A percentile compares a stretch with the other conserved stretches of the same genome.
phyloP scores from a whole-genome alignment of 2,888 invertebrate genomes.

The Iphiclides podalirius region DNA sequence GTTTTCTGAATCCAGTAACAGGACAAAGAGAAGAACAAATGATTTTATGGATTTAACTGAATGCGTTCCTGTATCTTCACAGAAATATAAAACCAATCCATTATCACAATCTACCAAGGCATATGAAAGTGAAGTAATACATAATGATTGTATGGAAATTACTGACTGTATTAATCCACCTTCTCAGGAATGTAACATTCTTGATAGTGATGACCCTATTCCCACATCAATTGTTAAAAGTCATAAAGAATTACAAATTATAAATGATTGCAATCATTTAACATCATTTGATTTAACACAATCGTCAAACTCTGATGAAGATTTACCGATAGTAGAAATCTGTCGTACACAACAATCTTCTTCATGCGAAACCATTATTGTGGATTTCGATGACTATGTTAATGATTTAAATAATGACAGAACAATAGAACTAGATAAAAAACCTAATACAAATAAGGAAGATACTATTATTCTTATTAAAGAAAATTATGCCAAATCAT shows the following conservation, averaged over 20 bases:
- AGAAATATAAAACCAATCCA: slow-evolving; percentile 22
- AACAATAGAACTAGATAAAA: background rate
- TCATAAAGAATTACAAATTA: slow-evolving; percentile 4
- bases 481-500: too few species aligned
- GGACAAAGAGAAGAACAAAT: slow-evolving; percentile 29
- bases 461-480: too few species aligned
- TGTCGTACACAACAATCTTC: slow-evolving; percentile 31
- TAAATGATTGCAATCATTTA: slow-evolving; percentile 12
- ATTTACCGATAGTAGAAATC: slow-evolving; percentile 48
- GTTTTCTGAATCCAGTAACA: background rate
- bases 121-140: slow-evolving; percentile 43
- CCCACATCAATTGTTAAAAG: slow-evolving; percentile 26
- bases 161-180: slow-evolving; percentile 50
- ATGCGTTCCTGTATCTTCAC: slow-evolving; percentile 36
- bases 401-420: slow-evolving; percentile 31
- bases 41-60: slow-evolving; percentile 51
- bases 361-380: slow-evolving; percentile 44
- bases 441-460: slow-evolving; percentile 22
- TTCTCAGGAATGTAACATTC: slow-evolving; percentile 31
- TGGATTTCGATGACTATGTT: slow-evolving; percentile 29
- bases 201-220: slow-evolving; percentile 32
- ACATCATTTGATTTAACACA: slow-evolving; percentile 51
- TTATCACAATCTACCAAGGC: slow-evolving; percentile 32
- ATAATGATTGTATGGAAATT: slow-evolving; percentile 61
- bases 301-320: slow-evolving; percentile 49